Evolutionary conservation across 2,888 invertebrate species (phyloP).

Genomic region (Pyralis farinalis): DNA sequence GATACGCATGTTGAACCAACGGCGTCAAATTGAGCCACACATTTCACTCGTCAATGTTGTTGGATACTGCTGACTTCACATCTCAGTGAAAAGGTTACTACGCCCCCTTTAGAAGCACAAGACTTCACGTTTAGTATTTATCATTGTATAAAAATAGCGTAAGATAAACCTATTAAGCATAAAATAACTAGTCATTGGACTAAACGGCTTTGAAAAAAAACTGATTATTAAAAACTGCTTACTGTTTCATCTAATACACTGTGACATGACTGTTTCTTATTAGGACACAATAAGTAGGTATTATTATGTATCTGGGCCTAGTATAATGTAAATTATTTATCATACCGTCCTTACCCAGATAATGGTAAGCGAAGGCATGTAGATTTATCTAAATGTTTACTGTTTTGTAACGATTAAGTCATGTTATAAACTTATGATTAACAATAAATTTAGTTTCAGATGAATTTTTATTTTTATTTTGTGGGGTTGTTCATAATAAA

Average conservation of each 20-base stretch:
- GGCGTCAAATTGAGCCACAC: too few relatives aligned
- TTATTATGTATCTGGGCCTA: conserved; percentile 68
- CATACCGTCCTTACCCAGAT: conserved; percentile 77
- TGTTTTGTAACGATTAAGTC: conserved; percentile 79
- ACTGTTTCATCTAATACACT: conserved; percentile 18
- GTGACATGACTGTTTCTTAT: conserved; percentile 20
- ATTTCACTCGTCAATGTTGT: too few relatives aligned
- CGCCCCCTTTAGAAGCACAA: conserved; percentile 50
- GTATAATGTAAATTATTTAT: conserved; percentile 71
- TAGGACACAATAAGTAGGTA: conserved; percentile 23
- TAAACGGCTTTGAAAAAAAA: conserved; percentile 39
- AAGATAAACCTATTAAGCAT: conserved; percentile 39
- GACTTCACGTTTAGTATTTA: conserved; percentile 45
- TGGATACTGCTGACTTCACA: too few relatives aligned
- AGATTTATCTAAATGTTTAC: conserved; percentile 71
- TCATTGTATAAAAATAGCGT: conserved; percentile 43
- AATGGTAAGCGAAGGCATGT: conserved; percentile 69
- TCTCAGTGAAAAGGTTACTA: too few relatives aligned
- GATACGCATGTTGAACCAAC: too few relatives aligned
- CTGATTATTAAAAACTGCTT: conserved; percentile 29
- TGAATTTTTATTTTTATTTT: conserved; percentile 24
- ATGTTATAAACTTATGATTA: conserved; percentile 78
- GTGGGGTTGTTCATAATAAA: too few relatives aligned
- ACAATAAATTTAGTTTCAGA: conserved; percentile 79
- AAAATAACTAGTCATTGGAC: conserved; percentile 58